Percentiles rank a stretch among this genome's conserved stretches.
Conservation (phyloP, 1,140 invertebrate species). For the Rhopalosiphum padi region DNA sequence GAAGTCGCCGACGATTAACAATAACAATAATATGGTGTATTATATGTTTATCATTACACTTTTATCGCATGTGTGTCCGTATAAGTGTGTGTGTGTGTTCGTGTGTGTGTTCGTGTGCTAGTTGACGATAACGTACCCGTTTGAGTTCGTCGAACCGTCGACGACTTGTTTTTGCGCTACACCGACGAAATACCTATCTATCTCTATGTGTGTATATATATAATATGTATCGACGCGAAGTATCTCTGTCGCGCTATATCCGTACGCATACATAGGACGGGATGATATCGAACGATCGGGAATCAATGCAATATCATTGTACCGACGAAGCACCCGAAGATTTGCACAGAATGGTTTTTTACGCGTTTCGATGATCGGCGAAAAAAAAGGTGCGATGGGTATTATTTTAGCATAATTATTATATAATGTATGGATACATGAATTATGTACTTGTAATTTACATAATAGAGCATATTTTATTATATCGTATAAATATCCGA, state of each 20-base stretch:
- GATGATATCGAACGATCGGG: not conserved
- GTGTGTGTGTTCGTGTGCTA: not conserved
- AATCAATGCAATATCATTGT: not conserved
- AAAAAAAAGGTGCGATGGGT: not conserved
- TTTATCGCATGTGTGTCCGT: no score
- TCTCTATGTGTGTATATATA: not conserved
- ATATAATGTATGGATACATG: no score
- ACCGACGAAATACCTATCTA: not conserved
- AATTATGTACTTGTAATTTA: not conserved
- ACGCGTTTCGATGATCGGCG: not conserved
- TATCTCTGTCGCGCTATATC: not conserved
- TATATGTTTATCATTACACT: no score
- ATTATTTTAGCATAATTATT: not conserved
- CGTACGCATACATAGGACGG: not conserved
- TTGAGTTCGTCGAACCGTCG: conserved; percentile 32
- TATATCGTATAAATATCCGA: not conserved
- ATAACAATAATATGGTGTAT: not conserved
- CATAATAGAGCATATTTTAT: not conserved
- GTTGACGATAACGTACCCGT: conserved; percentile 6
- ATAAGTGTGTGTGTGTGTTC: not conserved
- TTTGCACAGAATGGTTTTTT: not conserved
- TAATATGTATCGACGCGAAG: not conserved
- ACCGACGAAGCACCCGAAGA: not conserved
- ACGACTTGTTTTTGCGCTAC: conserved; percentile 13
- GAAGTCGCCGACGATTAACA: no score